Evolutionary conservation across 2,113 vertebrate genomes (phyloP).

Genomic region (Enhydra lutris): DNA sequence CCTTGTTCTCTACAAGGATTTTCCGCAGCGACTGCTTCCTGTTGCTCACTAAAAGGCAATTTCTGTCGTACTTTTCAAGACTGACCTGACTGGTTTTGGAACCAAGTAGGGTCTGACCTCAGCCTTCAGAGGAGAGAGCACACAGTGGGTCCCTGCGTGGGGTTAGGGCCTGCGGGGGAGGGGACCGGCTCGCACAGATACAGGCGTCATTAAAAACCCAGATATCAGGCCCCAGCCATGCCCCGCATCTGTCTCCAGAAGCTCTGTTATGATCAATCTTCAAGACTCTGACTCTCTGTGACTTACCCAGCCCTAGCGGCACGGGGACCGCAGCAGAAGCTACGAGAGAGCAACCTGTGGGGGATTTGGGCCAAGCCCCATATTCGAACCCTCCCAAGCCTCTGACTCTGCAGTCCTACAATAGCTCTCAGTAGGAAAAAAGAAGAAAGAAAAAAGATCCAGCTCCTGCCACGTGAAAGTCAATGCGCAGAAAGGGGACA

Average conservation of each 20-base stretch:
- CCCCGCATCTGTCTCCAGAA: too few relatives aligned
- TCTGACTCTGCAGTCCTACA: background rate
- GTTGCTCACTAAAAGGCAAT: background rate
- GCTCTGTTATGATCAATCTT: background rate
- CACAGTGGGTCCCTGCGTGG: background rate
- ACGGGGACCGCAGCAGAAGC: background rate
- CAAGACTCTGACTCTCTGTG: background rate
- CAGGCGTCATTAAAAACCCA: too few relatives aligned
- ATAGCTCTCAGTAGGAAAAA: background rate
- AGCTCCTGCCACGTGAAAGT: background rate
- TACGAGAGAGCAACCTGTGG: background rate
- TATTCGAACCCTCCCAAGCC: background rate
- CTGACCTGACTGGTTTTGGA: background rate
- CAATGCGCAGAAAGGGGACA: background rate
- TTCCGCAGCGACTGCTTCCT: background rate
- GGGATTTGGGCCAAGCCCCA: background rate
- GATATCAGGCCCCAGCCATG: fast-evolving
- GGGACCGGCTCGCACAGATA: fast-evolving
- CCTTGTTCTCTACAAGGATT: background rate
- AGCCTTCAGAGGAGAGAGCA: background rate
- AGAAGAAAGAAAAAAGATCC: background rate
- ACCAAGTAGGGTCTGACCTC: background rate
- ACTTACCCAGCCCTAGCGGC: background rate
- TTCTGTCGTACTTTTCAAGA: background rate
- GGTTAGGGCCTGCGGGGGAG: background rate